Conservation (phyloP, 92 coral and sea anemone species). For the Phenganax stokvisi region DNA sequence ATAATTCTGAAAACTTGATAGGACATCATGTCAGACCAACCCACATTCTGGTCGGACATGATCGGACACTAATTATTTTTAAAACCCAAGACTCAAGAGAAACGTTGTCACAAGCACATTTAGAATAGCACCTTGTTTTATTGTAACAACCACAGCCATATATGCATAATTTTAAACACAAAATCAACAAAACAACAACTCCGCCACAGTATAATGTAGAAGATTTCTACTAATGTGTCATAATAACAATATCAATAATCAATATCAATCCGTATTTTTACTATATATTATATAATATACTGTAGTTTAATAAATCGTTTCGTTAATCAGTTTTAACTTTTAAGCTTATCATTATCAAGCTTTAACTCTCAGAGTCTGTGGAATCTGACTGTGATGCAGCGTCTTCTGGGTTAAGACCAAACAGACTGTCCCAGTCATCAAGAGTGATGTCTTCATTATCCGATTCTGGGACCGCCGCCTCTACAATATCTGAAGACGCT, state of each 20-base stretch:
- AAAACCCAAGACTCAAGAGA: slow-evolving; percentile 8
- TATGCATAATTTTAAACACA: slow-evolving; percentile 6
- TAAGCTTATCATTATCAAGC: slow-evolving; percentile 8
- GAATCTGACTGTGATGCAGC: too few relatives aligned
- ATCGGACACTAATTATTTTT: too few relatives aligned
- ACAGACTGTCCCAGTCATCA: too few relatives aligned
- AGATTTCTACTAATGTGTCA: slow-evolving; percentile 8
- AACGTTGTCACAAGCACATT: too few relatives aligned
- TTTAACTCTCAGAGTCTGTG: not conserved
- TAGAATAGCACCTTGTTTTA: not conserved
- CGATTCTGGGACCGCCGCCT: too few relatives aligned
- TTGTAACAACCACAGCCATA: not conserved
- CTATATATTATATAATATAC: slow-evolving; percentile 1
- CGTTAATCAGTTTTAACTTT: slow-evolving; percentile 4
- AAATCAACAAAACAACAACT: slow-evolving; percentile 2
- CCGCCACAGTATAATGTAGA: slow-evolving; percentile 9
- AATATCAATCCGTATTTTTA: slow-evolving; percentile 6
- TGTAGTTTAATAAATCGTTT: slow-evolving; percentile 5
- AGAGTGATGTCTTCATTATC: too few relatives aligned
- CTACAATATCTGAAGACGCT: too few relatives aligned
- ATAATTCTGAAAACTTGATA: too few relatives aligned
- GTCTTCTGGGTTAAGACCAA: too few relatives aligned
- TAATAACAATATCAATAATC: slow-evolving; percentile 6
- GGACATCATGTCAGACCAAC: too few relatives aligned
- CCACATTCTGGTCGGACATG: too few relatives aligned